Conservation (phyloP, 2,113 vertebrate genomes). For the Naja naja region DNA sequence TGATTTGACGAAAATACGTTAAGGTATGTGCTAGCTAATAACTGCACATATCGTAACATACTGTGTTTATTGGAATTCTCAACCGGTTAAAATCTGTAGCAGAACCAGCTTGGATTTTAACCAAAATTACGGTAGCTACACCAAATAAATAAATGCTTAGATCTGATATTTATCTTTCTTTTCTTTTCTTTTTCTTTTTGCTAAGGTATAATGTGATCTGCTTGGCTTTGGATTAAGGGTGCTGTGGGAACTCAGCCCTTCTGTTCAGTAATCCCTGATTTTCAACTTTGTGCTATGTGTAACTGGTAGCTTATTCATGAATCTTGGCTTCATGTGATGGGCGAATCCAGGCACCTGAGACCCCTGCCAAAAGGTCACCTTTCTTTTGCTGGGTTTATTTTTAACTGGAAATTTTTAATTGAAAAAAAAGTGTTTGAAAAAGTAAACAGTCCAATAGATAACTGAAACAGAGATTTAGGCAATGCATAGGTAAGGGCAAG, state of each 20-base stretch:
- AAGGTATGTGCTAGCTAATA: background rate
- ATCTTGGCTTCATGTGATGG: background rate
- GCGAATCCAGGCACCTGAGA: background rate
- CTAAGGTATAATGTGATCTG: background rate
- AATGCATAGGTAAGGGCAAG: background rate
- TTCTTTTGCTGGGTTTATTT: background rate
- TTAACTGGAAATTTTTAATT: background rate
- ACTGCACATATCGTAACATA: background rate
- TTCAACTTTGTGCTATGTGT: background rate
- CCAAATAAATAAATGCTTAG: background rate
- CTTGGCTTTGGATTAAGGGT: background rate
- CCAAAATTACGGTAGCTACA: background rate
- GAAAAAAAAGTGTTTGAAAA: background rate
- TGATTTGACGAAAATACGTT: background rate
- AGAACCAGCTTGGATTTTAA: background rate
- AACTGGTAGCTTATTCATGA: background rate
- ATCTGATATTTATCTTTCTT: background rate
- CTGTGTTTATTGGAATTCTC: background rate
- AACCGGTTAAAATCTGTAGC: background rate
- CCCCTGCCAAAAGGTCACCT: background rate
- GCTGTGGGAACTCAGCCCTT: background rate
- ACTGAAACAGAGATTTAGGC: background rate
- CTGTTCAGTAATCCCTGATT: background rate
- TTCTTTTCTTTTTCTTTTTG: background rate
- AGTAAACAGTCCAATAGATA: background rate